Base-by-base conservation (phyloP, 2,113 vertebrate species). In the Rhegmatorhina hoffmannsi region DNA sequence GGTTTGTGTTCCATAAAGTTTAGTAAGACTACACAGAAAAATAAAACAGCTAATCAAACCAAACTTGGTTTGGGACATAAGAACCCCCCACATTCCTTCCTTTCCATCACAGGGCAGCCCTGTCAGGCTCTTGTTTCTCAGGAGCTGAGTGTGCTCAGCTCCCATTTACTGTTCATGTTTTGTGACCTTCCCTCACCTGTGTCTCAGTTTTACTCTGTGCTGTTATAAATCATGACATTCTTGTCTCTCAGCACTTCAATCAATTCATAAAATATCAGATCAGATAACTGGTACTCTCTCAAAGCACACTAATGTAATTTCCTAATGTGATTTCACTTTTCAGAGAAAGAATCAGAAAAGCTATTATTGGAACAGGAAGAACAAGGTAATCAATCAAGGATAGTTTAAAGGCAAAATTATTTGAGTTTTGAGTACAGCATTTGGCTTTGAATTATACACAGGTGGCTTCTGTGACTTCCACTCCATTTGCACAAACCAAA, bases 241-340 rank as follows among this genome's bases (percentile, higher is more conserved):
- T 66, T 58, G 55, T 84, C 64, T 74, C 59, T 85, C 85, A 56
- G 47, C 31, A 14, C 73, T 77, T 85, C 85, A 78, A 70, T 95
- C 94, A 95, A 95, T 90, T 74, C 29, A 53, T n/a, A 74, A 92
- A 94, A 87, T 70, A 63, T 80, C 87, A 50, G 75, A 91, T 83
- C 72, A 93, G 84, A 80, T 80, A 92, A 85, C 78, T 79, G 62
- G 52, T 69, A 66, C 70, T 92, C 67, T 92, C 78, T 90, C 87
- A 74, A 40, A 77, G 84, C 67, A 70, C 79, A 67, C 76, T 95
- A 88, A 96, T 74, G 88, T 50, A 47, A 90, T 91, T 86, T 84
- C 47, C 75, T 89, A 89, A 94, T 76, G 59, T 14, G 47, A 96
- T 83, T 87, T 50, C 81, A 55, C 86, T 85, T 91, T 90, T 83